A percentile compares a stretch with the other conserved stretches of the same genome.
These are phyloP conservation scores for Furcifer pardalis DNA, from an alignment of 2,797 vertebrate genomes.

Conservation along the genomic window DNA sequence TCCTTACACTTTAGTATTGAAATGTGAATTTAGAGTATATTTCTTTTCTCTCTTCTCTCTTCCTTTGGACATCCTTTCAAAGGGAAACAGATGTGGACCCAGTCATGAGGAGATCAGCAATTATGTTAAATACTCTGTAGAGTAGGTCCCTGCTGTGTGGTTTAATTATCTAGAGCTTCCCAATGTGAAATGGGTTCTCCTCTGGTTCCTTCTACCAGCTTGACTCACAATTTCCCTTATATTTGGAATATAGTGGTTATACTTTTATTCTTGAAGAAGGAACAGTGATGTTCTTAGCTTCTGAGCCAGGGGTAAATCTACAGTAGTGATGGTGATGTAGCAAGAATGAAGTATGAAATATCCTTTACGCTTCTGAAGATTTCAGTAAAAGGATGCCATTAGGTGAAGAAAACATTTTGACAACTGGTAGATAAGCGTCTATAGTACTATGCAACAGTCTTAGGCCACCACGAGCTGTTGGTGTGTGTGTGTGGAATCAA, in stretches of 20 bases:
- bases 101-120: constrained; percentile 24
- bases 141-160: neutral
- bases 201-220: neutral
- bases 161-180: constrained; percentile 16
- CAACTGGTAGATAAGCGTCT: no score
- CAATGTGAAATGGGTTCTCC: neutral
- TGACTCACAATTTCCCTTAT: neutral
- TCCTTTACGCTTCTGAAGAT: neutral
- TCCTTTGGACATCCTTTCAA: neutral
- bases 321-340: no score
- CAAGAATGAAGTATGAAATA: no score
- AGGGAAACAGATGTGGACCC: constrained; percentile 11
- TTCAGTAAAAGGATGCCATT: neutral
- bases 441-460: no score
- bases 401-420: no score
- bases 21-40: neutral
- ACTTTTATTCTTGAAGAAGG: neutral
- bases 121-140: constrained; percentile 7
- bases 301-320: neutral
- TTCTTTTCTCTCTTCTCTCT: neutral
- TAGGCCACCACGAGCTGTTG: no score
- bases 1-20: neutral
- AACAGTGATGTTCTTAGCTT: neutral
- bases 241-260: neutral
- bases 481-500: no score